Base-by-base conservation (phyloP, 1,140 invertebrate species). In the Ruditapes philippinarum region DNA sequence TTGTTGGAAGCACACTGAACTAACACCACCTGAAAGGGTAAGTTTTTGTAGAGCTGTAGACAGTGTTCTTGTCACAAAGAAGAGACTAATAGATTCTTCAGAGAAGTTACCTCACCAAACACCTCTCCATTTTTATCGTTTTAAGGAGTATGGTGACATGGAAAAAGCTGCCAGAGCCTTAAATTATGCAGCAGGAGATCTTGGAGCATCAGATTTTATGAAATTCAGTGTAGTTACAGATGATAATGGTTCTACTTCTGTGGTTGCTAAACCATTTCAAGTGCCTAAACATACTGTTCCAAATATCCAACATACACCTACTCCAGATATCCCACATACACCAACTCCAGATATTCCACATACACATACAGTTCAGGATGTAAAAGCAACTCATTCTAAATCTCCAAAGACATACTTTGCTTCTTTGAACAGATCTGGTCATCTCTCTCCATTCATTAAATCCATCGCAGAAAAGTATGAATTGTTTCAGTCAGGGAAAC, bases 391-490 rank as follows among this genome's bases (percentile, higher is more conserved):
- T 31, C 3, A 54, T 31, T 11, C 22, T 19, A 57, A 45, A n/a
- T 68, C 70, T 38, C 45, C 42, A 22, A 76, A 91, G 19, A 89
- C 90, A 3, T 92, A 92, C 68, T 76, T 93, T 19, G 74, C 85
- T 33, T 76, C 89, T 22, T 84, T 91, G 17, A 91, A 91, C 42
- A 79, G 76, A 17, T 60, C 80, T 60, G 86, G 81, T 25, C 40
- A 90, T 33, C 85, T 93, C 19, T 90, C 92, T 28, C 92, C 92
- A 25, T 92, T 91, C 83, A 91, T 93, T n/a, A 89, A 70, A 60
- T 62, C 83, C 1, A 89, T 93, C 81, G 91, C 89, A 31, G 62
- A 85, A 0, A 89, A 87, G n/a, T 93, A 93, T 51, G 57, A 84
- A 7, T 57, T 91, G 28, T 90, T 90, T 79, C 62, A 88, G 78